phyloP scores from a whole-genome alignment of 2,113 vertebrate species.

The Tympanuchus pallidicinctus region DNA sequence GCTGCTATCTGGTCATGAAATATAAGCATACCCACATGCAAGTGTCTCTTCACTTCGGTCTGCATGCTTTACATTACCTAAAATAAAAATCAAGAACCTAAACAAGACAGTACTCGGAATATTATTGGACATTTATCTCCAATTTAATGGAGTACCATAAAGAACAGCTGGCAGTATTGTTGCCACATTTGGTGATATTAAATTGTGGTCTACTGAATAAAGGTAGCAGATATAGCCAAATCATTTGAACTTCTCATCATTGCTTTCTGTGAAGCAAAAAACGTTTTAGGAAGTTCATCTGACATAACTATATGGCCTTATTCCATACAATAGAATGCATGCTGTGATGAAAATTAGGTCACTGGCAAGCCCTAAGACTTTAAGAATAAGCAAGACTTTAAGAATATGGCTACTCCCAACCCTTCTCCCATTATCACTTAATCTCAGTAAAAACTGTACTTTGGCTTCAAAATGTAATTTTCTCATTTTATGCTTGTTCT shows the following conservation, averaged over 20 bases:
- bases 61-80: constrained; percentile 49
- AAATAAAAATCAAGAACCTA: constrained; percentile 37
- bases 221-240: not conserved
- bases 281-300: constrained; percentile 22
- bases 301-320: constrained; percentile 28
- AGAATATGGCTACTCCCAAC: constrained; percentile 25
- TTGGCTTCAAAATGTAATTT: constrained; percentile 6
- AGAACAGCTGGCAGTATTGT: not conserved
- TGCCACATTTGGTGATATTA: constrained; percentile 23
- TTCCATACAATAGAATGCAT: constrained; percentile 44
- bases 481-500: constrained; percentile 19
- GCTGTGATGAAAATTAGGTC: constrained; percentile 45
- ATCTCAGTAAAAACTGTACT: constrained; percentile 43
- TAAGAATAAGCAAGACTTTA: constrained; percentile 35
- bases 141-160: constrained; percentile 4
- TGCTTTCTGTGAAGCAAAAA: constrained; percentile 4
- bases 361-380: constrained; percentile 47
- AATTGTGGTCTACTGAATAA: constrained; percentile 8
- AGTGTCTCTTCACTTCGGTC: constrained; percentile 8
- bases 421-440: constrained; percentile 42
- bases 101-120: constrained; percentile 6
- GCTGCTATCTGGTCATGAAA: not conserved
- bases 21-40: constrained; percentile 61
- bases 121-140: constrained; percentile 42
- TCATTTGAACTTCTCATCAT: constrained; percentile 8